Conservation (phyloP, 2,113 vertebrate species). For the Fulmarus glacialis region DNA sequence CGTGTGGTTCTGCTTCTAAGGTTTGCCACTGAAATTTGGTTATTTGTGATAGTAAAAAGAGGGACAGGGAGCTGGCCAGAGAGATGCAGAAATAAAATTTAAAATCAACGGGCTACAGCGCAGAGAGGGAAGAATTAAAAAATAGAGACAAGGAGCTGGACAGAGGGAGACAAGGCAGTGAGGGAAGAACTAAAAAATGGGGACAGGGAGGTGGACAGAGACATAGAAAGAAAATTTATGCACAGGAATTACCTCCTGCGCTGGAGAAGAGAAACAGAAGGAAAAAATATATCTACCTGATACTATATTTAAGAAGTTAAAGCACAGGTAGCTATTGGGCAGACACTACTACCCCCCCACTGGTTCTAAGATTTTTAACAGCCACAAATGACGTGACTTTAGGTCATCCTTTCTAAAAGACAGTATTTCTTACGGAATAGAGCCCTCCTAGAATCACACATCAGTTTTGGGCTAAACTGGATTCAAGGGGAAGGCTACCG, state of each 20-base stretch:
- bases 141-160: neutral
- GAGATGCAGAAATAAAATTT: neutral
- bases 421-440: neutral
- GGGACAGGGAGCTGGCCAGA: neutral
- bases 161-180: neutral
- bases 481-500: neutral
- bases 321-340: neutral
- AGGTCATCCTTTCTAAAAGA: neutral
- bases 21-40: neutral
- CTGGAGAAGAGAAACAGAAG: neutral
- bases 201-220: neutral
- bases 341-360: neutral
- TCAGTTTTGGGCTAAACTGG: neutral
- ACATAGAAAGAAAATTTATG: neutral
- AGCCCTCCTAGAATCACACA: neutral
- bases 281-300: neutral
- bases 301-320: neutral
- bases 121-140: neutral
- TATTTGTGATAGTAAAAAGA: neutral
- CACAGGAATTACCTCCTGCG: neutral
- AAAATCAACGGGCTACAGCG: neutral
- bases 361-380: neutral
- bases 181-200: neutral
- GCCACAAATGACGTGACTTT: neutral
- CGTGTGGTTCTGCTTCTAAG: neutral